Evolutionary conservation across 2,113 vertebrate species (phyloP).

Genomic region (Prinia subflava): DNA sequence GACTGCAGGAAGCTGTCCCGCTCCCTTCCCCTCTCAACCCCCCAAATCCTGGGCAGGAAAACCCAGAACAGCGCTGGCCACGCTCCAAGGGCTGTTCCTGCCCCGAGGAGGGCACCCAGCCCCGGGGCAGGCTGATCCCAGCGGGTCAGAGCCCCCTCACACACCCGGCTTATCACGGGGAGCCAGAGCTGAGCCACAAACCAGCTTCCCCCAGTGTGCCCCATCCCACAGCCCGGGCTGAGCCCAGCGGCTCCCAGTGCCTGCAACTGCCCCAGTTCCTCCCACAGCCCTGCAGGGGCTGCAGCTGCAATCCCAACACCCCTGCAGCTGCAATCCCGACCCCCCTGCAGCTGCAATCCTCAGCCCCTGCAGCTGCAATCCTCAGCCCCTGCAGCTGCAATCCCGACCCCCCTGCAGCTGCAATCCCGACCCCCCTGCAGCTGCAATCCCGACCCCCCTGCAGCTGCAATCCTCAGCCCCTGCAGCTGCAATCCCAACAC

Average conservation of each 20-base stretch:
- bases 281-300: neutral
- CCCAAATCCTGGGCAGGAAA: neutral
- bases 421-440: neutral
- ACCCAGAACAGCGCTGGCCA: accelerated
- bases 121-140: neutral
- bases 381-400: neutral
- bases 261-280: accelerated
- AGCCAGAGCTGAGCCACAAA: neutral
- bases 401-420: neutral
- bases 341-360: neutral
- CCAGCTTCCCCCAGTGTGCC: neutral
- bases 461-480: neutral
- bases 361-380: neutral
- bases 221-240: no score
- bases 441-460: no score
- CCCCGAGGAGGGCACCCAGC: neutral
- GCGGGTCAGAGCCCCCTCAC: neutral
- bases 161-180: neutral
- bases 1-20: neutral
- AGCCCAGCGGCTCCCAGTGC: neutral
- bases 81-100: accelerated
- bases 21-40: neutral
- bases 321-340: neutral
- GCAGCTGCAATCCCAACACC: no score
- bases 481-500: no score